These are phyloP conservation scores for Meriones unguiculatus DNA, from an alignment of 2,113 vertebrate species.

Conservation along the genomic window DNA sequence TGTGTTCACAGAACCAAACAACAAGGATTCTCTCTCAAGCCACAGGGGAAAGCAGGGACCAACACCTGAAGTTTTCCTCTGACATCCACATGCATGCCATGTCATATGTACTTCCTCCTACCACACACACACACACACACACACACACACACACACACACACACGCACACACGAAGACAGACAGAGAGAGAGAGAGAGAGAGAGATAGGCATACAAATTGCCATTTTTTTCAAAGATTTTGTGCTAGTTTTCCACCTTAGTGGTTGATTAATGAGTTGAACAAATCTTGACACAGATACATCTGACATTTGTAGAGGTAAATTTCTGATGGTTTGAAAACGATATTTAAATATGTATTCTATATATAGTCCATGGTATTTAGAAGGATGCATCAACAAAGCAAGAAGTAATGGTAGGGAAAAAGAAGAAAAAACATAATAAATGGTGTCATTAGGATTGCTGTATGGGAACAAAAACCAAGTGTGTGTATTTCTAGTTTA, in stretches of 20 bases:
- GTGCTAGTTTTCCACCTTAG: not conserved
- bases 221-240: constrained; percentile 7
- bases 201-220: not conserved
- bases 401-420: not conserved
- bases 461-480: constrained; percentile 3
- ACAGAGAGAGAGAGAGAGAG: too few relatives aligned
- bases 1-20: not conserved
- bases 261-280: not conserved
- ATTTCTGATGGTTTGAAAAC: not conserved
- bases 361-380: not conserved
- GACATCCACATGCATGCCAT: too few relatives aligned
- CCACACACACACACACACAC: not conserved
- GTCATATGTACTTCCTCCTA: not conserved
- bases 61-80: not conserved
- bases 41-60: not conserved
- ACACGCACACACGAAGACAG: too few relatives aligned
- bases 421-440: not conserved
- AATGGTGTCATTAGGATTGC: not conserved
- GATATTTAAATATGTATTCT: not conserved
- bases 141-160: not conserved
- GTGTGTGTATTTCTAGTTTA: not conserved
- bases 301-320: not conserved
- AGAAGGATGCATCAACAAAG: constrained; percentile 8
- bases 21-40: not conserved
- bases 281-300: not conserved